These are phyloP conservation scores for Melinaea menophilus DNA, from an alignment of 2,888 invertebrate species.

Conservation along the genomic window DNA sequence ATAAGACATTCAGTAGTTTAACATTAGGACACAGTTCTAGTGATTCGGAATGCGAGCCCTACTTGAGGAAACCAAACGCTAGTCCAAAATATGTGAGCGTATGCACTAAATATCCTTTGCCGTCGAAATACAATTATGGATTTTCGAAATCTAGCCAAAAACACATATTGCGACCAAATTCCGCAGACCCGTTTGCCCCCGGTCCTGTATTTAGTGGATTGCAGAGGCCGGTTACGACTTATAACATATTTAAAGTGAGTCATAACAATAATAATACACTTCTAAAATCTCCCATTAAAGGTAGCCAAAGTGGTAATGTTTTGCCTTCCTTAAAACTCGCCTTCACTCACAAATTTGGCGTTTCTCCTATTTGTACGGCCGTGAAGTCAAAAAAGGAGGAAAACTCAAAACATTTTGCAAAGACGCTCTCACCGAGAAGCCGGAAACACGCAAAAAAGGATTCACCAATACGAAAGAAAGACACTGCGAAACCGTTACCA, in stretches of 20 bases:
- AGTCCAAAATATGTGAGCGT: conserved; percentile 72
- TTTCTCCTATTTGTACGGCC: conserved; percentile 59
- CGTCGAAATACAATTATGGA: conserved; percentile 62
- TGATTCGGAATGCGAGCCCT: conserved; percentile 71
- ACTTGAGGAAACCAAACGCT: conserved; percentile 59
- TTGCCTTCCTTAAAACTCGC: conserved; percentile 64
- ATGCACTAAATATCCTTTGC: conserved; percentile 63
- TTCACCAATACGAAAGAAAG: conserved; percentile 53
- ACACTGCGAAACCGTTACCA: conserved; percentile 55
- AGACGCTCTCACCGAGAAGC: conserved; percentile 59
- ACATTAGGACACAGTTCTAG: conserved; percentile 78
- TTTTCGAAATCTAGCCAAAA: conserved; percentile 63
- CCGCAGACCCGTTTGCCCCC: conserved; percentile 71
- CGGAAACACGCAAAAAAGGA: conserved; percentile 54
- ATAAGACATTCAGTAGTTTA: conserved; percentile 73
- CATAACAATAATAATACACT: conserved; percentile 69
- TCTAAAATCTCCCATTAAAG: conserved; percentile 61
- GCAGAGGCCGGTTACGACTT: conserved; percentile 64
- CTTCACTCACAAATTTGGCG: conserved; percentile 71
- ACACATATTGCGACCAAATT: conserved; percentile 55
- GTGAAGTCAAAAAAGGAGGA: conserved; percentile 61
- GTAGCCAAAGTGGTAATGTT: conserved; percentile 49
- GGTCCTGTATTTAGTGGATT: conserved; percentile 74
- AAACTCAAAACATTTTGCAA: conserved; percentile 46
- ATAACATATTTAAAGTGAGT: conserved; percentile 69